These are phyloP conservation scores for Rhinoraja longicauda DNA, from an alignment of 2,797 vertebrate genomes.

Conservation along the genomic window DNA sequence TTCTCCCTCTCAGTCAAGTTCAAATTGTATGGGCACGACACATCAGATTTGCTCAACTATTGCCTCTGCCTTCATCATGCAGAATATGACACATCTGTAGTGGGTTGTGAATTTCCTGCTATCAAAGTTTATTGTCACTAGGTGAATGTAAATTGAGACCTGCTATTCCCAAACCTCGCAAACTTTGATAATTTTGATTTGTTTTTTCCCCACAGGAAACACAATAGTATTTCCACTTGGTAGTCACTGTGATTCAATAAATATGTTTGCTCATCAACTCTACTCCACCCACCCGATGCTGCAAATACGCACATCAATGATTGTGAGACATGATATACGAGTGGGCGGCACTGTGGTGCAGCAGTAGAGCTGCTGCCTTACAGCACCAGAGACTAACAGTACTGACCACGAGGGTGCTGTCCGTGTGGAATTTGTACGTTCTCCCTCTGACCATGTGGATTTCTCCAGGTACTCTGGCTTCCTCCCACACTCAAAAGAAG, in stretches of 20 bases:
- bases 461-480: too few relatives aligned
- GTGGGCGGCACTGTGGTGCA: too few relatives aligned
- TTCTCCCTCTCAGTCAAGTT: background rate
- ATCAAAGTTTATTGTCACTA: background rate
- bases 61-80: background rate
- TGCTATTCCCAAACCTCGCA: background rate
- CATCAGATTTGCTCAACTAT: background rate
- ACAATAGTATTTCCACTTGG: background rate
- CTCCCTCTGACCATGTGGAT: too few relatives aligned
- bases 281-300: background rate
- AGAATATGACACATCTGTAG: background rate
- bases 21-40: background rate
- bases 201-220: background rate
- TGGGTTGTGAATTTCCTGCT: background rate
- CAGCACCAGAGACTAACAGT: too few relatives aligned
- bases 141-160: background rate
- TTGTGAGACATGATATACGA: too few relatives aligned
- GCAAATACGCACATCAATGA: background rate
- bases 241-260: background rate
- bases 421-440: too few relatives aligned
- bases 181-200: background rate
- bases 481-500: too few relatives aligned
- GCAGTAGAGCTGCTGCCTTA: too few relatives aligned
- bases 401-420: too few relatives aligned
- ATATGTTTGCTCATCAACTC: background rate